phyloP scores from a whole-genome alignment of 2,888 invertebrate species.

The Pharmacophagus antenor region DNA sequence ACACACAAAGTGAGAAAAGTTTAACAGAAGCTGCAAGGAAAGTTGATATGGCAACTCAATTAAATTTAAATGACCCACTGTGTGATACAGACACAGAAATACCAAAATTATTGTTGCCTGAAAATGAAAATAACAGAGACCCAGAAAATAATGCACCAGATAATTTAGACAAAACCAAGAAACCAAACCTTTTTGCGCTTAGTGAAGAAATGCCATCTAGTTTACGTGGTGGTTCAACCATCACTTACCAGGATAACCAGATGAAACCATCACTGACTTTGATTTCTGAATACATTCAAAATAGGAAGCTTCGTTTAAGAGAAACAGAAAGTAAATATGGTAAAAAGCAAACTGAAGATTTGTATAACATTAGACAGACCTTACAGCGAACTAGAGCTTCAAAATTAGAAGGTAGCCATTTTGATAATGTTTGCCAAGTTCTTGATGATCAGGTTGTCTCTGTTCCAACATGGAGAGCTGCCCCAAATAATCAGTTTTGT shows the following conservation, averaged over 20 bases:
- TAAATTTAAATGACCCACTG: conserved; percentile 54
- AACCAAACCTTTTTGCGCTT: conserved; percentile 64
- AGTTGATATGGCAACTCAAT: conserved; percentile 68
- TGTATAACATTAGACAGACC: conserved; percentile 63
- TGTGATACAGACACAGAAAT: conserved; percentile 58
- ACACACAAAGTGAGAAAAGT: conserved; percentile 34
- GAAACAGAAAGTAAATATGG: conserved; percentile 44
- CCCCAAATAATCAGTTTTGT: conserved; percentile 46
- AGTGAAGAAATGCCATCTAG: conserved; percentile 73
- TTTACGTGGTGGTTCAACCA: conserved; percentile 51
- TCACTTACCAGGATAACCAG: conserved; percentile 40
- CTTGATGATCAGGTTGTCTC: conserved; percentile 64
- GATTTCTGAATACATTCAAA: conserved; percentile 68
- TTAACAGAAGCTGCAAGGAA: conserved; percentile 38
- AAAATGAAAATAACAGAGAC: conserved; percentile 52
- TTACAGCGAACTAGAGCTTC: conserved; percentile 56
- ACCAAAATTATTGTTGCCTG: conserved; percentile 52
- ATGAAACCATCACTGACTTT: conserved; percentile 58
- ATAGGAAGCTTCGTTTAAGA: conserved; percentile 59
- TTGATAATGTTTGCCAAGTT: conserved; percentile 59
- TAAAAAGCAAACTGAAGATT: conserved; percentile 53
- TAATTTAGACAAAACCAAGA: conserved; percentile 53
- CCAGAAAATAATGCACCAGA: conserved; percentile 42
- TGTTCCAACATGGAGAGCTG: conserved; percentile 63
- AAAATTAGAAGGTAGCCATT: conserved; percentile 58